These are phyloP conservation scores for Saccostrea cuccullata DNA, from an alignment of 1,140 invertebrate genomes.

Conservation along the genomic window DNA sequence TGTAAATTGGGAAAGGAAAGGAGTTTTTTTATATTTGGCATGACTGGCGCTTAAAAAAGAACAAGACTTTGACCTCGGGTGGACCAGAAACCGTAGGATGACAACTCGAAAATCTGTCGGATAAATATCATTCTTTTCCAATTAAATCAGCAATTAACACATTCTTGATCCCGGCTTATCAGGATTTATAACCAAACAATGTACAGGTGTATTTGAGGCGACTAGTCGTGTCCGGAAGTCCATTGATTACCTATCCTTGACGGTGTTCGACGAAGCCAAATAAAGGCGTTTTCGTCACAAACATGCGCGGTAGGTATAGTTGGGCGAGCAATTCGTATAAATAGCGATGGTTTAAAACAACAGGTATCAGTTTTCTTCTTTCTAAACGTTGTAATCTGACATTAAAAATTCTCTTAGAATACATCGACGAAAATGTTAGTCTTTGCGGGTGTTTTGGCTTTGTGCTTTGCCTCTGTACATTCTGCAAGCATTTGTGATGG, in stretches of 20 bases:
- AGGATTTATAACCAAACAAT: constrained; percentile 18
- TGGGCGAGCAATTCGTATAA: constrained; percentile 15
- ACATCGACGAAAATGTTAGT: not conserved
- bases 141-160: constrained; percentile 32
- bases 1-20: not conserved
- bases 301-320: constrained; percentile 11
- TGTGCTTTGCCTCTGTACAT: not conserved
- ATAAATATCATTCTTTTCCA: not conserved
- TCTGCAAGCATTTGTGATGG: constrained; percentile 46
- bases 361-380: not conserved
- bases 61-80: constrained; percentile 6
- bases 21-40: not conserved
- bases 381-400: not conserved
- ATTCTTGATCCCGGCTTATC: constrained; percentile 23
- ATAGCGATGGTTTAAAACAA: not conserved
- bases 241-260: constrained; percentile 14
- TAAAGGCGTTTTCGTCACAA: constrained; percentile 22
- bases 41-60: not conserved
- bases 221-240: not conserved
- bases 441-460: constrained; percentile 17
- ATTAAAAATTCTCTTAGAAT: not conserved
- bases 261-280: constrained; percentile 3
- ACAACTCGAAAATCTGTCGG: not conserved
- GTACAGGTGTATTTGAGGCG: constrained; percentile 11
- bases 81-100: constrained; percentile 1